Evolutionary conservation across 2,113 vertebrate genomes (phyloP).

Genomic region (Ursus arctos): DNA sequence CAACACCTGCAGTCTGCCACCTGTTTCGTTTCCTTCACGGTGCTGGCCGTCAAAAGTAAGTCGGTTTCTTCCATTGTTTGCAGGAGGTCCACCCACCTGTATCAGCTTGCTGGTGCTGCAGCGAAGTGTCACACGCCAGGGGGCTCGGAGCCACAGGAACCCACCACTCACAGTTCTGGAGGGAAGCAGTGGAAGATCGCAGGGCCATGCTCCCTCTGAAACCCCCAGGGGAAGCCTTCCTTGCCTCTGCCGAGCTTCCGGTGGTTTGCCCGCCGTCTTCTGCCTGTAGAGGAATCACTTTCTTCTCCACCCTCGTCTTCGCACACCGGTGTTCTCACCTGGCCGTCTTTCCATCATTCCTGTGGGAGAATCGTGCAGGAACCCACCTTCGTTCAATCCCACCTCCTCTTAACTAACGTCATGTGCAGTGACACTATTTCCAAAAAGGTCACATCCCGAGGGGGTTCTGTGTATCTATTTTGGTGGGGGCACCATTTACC

Average conservation of each 20-base stretch:
- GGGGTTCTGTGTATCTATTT: not conserved
- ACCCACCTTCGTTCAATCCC: too few species aligned
- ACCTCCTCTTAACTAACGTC: not conserved
- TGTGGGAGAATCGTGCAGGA: not conserved
- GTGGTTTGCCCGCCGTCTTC: not conserved
- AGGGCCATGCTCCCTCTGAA: fast-evolving
- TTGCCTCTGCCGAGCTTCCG: too few species aligned
- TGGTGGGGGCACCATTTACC: too few species aligned
- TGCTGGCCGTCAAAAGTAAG: fast-evolving
- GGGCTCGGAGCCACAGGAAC: not conserved
- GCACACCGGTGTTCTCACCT: fast-evolving
- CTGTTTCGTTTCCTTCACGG: not conserved
- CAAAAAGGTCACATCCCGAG: too few species aligned
- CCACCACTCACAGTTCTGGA: not conserved
- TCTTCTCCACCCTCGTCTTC: not conserved
- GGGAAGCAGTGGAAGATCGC: not conserved
- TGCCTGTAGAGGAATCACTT: not conserved
- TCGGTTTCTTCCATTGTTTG: not conserved
- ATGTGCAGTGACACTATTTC: not conserved
- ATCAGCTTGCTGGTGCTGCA: not conserved
- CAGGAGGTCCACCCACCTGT: not conserved
- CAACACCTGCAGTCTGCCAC: fast-evolving
- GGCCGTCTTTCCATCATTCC: not conserved
- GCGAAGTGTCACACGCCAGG: not conserved
- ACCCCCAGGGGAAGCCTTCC: not conserved